Evolutionary conservation across 2,797 vertebrate species (phyloP), one percentile per base, ranked within the genome.

Genomic region (Tympanoctomys barrerae): DNA sequence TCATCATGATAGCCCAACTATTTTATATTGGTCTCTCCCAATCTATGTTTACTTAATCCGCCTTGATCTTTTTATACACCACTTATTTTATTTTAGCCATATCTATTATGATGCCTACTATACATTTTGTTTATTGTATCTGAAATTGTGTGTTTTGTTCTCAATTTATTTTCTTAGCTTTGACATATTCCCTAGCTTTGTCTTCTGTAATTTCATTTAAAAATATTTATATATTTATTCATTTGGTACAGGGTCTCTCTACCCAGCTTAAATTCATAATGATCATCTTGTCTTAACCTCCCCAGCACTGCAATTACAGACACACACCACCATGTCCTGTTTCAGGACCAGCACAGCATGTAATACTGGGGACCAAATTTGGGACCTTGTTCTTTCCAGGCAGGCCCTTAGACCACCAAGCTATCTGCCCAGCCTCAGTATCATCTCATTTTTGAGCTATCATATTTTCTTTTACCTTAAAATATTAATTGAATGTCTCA

Each of bases 401-500:
- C 52, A 54, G 52, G 14, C 3, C 52, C 52, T 54, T 54, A 54
- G 52, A 54, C 12, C 13, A 14, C 13, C 52, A 54, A 54, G 13
- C 52, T 54, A 54, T 54, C 52, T 54, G 12, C 12, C 52, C 12
- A 54, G 52, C 52, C 52, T 54, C 13, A 54, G 52, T 90, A 49
- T 70, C 66, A 80, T 64, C 13, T 71, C 19, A 46, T 16, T n/a
- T 93, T 89, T 87, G 61, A 96, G 28, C 52, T 36, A 75, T 94
- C n/a, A 39, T 66, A 62, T 26, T 81, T 82, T 13, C 31, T 28
- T 21, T 89, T 36, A 91, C 12, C 5, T 68, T 92, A 62, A 82
- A 86, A 86, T 46, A 14, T 54, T 87, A 88, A 88, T 62, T 83
- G 36, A 70, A 91, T 91, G 91, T 89, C 42, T 83, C 62, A 75